Evolutionary conservation across 2,888 invertebrate genomes (phyloP), one percentile per base, ranked within the genome.

Genomic region (Parthenolecanium corni): DNA sequence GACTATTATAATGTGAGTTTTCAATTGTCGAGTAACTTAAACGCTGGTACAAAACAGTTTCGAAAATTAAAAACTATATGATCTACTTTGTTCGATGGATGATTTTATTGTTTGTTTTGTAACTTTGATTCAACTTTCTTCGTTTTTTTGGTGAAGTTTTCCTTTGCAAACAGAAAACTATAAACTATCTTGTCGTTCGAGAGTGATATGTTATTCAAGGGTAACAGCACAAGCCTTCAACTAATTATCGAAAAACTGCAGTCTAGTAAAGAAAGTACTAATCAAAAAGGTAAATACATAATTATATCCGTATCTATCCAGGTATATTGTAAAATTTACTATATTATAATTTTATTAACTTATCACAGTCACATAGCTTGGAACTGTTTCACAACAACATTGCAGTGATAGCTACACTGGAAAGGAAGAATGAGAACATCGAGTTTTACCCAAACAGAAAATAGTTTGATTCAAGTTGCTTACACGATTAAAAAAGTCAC

Each of bases 221-320:
- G 89, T 67, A 89, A 88, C 75, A 89, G 89, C 77, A 85, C 85
- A 73, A 79, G 86, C 70, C 77, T 89, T 73, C 88, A 89, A 75
- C 82, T 86, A 72, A 80, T 89, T 70, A 89, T 89, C 69, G 88
- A 88, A 74, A 89, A 88, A 76, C 88, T 89, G 69, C 89, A 89
- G 73, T 86, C 86, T 4, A 86, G 84, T 70, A 88, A 88, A 76
- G 87, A 87, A 73, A 82, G 82, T 69, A 80, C 66, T 64, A 66
- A 66, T 63, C 64, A 66, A 62, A 67, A 64, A 23, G 61, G 64
- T 21, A 49, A 40, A 42, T n/a, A 40, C n/a, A n/a, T n/a, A n/a
- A n/a, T n/a, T n/a, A n/a, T n/a, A n/a, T n/a, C n/a, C n/a, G n/a
- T n/a, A n/a, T n/a, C n/a, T n/a, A n/a, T n/a, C n/a, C n/a, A n/a